These are phyloP conservation scores for Tinea trinotella DNA, from an alignment of 2,888 invertebrate species.

Conservation along the genomic window DNA sequence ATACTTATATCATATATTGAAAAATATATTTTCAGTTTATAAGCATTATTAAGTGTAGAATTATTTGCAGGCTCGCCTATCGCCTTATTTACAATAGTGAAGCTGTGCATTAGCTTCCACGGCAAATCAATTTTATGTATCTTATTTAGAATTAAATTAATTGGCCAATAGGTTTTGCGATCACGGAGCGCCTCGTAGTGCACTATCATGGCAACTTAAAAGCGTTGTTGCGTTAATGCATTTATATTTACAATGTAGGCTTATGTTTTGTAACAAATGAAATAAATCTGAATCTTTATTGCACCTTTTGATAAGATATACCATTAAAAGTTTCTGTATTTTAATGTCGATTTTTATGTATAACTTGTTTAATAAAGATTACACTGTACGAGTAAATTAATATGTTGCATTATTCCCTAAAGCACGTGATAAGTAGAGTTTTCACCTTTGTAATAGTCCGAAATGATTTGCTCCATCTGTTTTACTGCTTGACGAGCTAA, in stretches of 20 bases:
- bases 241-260: neutral
- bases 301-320: neutral
- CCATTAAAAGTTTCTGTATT: neutral
- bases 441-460: constrained; percentile 20
- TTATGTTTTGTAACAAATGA: neutral
- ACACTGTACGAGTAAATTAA: neutral
- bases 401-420: constrained; percentile 9
- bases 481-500: constrained; percentile 18
- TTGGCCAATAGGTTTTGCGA: constrained; percentile 3
- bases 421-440: constrained; percentile 15
- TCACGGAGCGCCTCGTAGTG: constrained; percentile 1
- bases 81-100: neutral
- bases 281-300: neutral
- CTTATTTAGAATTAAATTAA: constrained; percentile 15
- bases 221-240: neutral
- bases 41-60: too few species aligned
- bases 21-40: too few species aligned
- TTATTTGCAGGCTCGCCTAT: neutral
- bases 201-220: neutral
- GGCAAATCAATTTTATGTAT: constrained; percentile 10
- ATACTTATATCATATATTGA: too few species aligned
- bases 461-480: constrained; percentile 23
- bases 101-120: constrained; percentile 11
- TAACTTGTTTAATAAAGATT: constrained; percentile 3
- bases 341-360: neutral